Base-by-base conservation (phyloP, 1,140 invertebrate species). In the Zaprionus capensis region DNA sequence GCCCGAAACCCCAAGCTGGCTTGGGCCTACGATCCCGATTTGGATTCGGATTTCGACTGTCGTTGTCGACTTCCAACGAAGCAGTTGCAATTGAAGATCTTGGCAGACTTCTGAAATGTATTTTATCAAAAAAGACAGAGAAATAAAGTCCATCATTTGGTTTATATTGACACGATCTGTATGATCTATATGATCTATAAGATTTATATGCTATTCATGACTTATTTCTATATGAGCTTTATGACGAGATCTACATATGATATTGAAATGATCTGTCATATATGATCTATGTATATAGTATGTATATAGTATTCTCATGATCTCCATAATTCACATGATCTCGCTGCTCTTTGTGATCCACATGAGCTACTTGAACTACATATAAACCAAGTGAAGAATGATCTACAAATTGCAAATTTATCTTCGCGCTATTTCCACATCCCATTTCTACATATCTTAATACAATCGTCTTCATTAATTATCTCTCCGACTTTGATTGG, bases 331-430 rank as follows among this genome's bases (percentile, higher is more conserved):
- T 7, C 28, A 9, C 28, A 5, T 31, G 44, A 46, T 46, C n/a
- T 22, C 7, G 1, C 2, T 22, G 46, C 9, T 24, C 46, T 51
- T 22, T 51, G 20, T 49, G 46, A 22, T 22, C 46, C 20, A 9
- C 20, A 14, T 51, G 46, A 24, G 4, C 46, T 24, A 51, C 12
- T 22, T 24, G 1, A 24, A 12, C 46, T 51, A 5, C 20, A 12
- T 9, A 12, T 34, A 24, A 22, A 12, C 20, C 4, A n/a, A 12
- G 14, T 24, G 46, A 22, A 51, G 20, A 12, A 20, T 51, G 46
- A 51, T 51, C 46, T 12, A 51, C 46, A 24, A 51, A 12, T 51
- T 22, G 46, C 53, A 15, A 24, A 56, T 56, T 28, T 56, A 56
- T 56, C 26, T 56, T 56, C 4, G 17, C 20, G 20, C 22, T 24